Percentiles rank a stretch among this genome's conserved stretches.
Conservation (phyloP, 2,113 vertebrate species). For the Thamnophis sirtalis region DNA sequence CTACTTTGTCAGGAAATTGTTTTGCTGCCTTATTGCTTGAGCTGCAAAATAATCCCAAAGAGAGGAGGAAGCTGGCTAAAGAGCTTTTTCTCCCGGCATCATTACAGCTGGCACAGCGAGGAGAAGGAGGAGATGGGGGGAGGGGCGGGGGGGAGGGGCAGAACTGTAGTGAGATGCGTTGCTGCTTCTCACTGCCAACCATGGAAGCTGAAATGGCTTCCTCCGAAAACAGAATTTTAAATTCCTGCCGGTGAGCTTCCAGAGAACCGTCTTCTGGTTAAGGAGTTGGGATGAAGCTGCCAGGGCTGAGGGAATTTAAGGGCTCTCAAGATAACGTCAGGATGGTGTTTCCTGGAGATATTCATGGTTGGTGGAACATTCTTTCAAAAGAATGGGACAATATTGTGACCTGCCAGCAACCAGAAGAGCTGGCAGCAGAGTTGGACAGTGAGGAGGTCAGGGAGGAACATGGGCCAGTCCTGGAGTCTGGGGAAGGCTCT, state of each 20-base stretch:
- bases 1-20: conserved; percentile 70
- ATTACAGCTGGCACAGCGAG: conserved; percentile 20
- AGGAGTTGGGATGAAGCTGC: neutral
- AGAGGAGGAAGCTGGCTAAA: conserved; percentile 39
- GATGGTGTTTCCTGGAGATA: neutral
- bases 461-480: no score
- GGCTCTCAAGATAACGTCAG: neutral
- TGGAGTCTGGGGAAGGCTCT: no score
- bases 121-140: rapidly evolving
- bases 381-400: neutral
- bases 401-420: no score
- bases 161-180: neutral
- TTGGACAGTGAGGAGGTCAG: no score
- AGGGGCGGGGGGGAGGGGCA: rapidly evolving
- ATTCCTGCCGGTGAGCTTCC: neutral
- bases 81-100: conserved; percentile 30
- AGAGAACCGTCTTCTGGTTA: neutral
- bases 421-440: no score
- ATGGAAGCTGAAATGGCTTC: neutral
- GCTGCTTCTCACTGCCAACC: neutral
- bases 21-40: conserved; percentile 63
- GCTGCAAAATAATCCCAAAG: conserved; percentile 47
- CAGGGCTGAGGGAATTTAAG: neutral
- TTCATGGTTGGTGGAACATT: neutral
- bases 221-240: neutral